These are phyloP conservation scores for Alosa alosa DNA, from an alignment of 2,113 vertebrate genomes.

Conservation along the genomic window DNA sequence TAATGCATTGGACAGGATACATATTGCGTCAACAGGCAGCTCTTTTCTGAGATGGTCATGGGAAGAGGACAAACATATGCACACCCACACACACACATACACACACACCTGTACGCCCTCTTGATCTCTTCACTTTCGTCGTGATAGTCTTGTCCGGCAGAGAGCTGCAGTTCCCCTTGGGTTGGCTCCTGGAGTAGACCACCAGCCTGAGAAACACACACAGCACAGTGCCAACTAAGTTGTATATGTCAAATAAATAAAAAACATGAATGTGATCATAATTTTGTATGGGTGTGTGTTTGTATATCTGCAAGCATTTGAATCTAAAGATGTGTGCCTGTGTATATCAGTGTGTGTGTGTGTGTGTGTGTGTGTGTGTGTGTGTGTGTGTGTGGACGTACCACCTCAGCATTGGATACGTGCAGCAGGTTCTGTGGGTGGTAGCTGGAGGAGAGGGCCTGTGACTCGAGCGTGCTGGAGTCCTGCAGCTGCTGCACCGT, in stretches of 20 bases:
- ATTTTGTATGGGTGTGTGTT: background rate
- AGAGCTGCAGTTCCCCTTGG: constrained; percentile 81
- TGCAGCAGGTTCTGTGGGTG: constrained; percentile 84
- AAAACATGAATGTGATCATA: too few species aligned
- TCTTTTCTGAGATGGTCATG: too few species aligned
- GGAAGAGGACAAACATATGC: background rate
- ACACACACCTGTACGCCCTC: constrained; percentile 84
- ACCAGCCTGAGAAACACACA: constrained; percentile 72
- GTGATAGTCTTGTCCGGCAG: constrained; percentile 77
- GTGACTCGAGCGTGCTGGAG: constrained; percentile 95
- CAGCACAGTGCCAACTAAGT: background rate
- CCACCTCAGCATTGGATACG: constrained; percentile 77
- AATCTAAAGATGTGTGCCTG: background rate
- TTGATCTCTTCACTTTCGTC: constrained; percentile 87
- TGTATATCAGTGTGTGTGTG: background rate
- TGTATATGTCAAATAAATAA: too few species aligned
- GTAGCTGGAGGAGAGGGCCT: constrained; percentile 90
- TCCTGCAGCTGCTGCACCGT: constrained; percentile 95
- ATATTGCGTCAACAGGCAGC: background rate
- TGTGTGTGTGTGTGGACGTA: constrained; percentile 42
- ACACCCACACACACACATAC: background rate
- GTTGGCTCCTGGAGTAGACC: constrained; percentile 84
- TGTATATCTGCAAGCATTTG: too few species aligned
- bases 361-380: background rate
- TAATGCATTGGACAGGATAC: background rate